Evolutionary conservation across 2,888 invertebrate species (phyloP).

Genomic region (Thera britannica): DNA sequence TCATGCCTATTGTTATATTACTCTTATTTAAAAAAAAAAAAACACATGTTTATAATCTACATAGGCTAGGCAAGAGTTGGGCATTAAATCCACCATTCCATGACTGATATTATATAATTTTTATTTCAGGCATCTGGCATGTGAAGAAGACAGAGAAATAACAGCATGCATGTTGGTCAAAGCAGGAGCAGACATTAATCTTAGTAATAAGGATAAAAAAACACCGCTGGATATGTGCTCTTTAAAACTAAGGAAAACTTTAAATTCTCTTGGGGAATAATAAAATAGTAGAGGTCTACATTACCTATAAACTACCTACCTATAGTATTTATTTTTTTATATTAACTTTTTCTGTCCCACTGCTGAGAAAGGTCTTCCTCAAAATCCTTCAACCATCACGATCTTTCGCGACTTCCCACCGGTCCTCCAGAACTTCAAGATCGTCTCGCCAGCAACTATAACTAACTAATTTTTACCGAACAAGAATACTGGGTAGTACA

Average conservation of each 20-base stretch:
- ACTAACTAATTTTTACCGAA: too few species aligned
- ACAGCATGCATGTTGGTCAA: slow-evolving; percentile 87
- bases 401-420: too few species aligned
- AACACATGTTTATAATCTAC: background rate
- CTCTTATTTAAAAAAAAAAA: too few species aligned
- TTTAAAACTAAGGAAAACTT: slow-evolving; percentile 58
- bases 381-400: too few species aligned
- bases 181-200: slow-evolving; percentile 86
- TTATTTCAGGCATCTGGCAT: slow-evolving; percentile 88
- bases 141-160: slow-evolving; percentile 90
- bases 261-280: slow-evolving; percentile 48
- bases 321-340: too few species aligned
- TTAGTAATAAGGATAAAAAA: slow-evolving; percentile 87
- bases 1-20: too few species aligned
- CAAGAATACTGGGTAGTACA: too few species aligned
- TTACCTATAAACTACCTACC: too few species aligned
- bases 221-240: slow-evolving; percentile 87
- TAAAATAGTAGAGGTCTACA: background rate
- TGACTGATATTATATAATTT: background rate
- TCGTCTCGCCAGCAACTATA: too few species aligned
- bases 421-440: too few species aligned
- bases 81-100: background rate
- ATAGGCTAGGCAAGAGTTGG: background rate
- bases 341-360: too few species aligned
- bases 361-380: too few species aligned